Percentiles rank a stretch among this genome's conserved stretches.
Conservation (phyloP, 2,113 vertebrate genomes). For the Bujurquina vittata region DNA sequence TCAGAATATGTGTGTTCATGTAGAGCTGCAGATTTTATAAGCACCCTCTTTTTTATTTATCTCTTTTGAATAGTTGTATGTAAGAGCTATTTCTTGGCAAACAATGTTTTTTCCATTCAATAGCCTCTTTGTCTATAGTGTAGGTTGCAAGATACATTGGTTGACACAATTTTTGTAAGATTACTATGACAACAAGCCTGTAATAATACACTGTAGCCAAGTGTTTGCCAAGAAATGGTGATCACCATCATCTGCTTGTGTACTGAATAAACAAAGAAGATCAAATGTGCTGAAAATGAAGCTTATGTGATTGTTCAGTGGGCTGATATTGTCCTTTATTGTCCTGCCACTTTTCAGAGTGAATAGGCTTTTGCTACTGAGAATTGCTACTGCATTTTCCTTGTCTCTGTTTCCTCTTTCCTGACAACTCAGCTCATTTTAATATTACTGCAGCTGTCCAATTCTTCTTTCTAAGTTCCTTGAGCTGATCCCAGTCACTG, state of each 20-base stretch:
- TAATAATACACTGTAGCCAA: neutral
- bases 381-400: neutral
- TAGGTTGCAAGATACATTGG: neutral
- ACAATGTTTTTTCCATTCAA: neutral
- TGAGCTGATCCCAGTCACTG: neutral
- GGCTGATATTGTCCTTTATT: neutral
- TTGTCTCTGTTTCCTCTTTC: neutral
- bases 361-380: neutral
- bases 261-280: neutral
- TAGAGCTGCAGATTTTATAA: neutral
- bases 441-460: neutral
- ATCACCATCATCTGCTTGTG: neutral
- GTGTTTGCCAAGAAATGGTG: neutral
- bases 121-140: slow-evolving; percentile 2
- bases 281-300: neutral
- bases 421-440: neutral
- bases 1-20: neutral
- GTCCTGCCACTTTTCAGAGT: neutral
- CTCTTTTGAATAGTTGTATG: neutral
- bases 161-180: neutral
- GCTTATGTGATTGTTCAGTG: neutral
- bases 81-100: neutral
- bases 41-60: neutral
- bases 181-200: neutral
- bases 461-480: neutral